phyloP scores from a whole-genome alignment of 2,888 invertebrate genomes.

The Heliothis peltigera region DNA sequence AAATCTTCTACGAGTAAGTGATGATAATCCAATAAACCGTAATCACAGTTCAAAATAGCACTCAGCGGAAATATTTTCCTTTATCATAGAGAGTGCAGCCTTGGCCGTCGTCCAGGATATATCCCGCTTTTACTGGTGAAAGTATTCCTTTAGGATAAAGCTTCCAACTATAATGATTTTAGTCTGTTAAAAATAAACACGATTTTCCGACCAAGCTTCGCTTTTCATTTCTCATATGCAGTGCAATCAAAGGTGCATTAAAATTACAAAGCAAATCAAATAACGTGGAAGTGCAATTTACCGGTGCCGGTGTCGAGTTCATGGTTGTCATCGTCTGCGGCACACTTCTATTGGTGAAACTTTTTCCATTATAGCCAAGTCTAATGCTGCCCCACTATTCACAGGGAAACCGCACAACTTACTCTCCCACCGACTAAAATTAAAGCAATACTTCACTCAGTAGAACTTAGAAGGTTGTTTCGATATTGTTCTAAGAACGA shows the following conservation, averaged over 20 bases:
- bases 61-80: slow-evolving; percentile 31
- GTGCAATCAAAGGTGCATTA: slow-evolving; percentile 22
- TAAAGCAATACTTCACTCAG: slow-evolving; percentile 56
- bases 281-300: slow-evolving; percentile 40
- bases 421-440: slow-evolving; percentile 44
- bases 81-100: slow-evolving; percentile 61
- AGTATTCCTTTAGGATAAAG: slow-evolving; percentile 61
- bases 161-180: slow-evolving; percentile 31
- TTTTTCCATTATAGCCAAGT: slow-evolving; percentile 49
- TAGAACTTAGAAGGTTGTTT: slow-evolving; percentile 53
- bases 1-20: slow-evolving; percentile 3
- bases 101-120: slow-evolving; percentile 71
- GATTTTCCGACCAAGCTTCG: not conserved
- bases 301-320: slow-evolving; percentile 20
- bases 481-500: slow-evolving; percentile 57
- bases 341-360: slow-evolving; percentile 35
- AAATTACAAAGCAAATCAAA: slow-evolving; percentile 43
- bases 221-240: slow-evolving; percentile 25
- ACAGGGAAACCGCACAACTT: slow-evolving; percentile 49
- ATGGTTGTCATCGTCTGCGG: slow-evolving; percentile 33
- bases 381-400: slow-evolving; percentile 38
- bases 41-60: slow-evolving; percentile 24
- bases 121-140: slow-evolving; percentile 63
- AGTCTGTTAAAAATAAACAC: slow-evolving; percentile 10
- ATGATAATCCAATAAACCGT: slow-evolving; percentile 29